Evolutionary conservation across 1,140 invertebrate species (phyloP).

Genomic region (Doryteuthis pealeii): DNA sequence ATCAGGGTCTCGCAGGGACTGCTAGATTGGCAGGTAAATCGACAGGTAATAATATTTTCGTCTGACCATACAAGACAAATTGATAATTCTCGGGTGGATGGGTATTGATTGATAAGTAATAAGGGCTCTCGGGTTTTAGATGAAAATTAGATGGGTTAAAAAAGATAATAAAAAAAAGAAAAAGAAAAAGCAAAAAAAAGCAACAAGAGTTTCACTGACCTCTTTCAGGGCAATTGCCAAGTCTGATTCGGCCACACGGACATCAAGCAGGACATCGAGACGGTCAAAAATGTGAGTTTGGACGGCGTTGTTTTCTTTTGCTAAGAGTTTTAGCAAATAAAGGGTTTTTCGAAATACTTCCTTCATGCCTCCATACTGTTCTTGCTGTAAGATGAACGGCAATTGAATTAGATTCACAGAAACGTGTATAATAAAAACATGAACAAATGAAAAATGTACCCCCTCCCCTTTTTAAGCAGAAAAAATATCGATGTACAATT

Average conservation of each 20-base stretch:
- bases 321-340: slow-evolving; percentile 54
- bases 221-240: slow-evolving; percentile 57
- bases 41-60: too few relatives aligned
- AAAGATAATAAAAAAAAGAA: too few relatives aligned
- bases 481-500: too few relatives aligned
- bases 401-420: neutral
- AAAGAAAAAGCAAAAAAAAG: too few relatives aligned
- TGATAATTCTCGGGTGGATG: too few relatives aligned
- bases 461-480: too few relatives aligned
- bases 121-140: too few relatives aligned
- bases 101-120: too few relatives aligned
- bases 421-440: slow-evolving; percentile 14
- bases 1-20: too few relatives aligned
- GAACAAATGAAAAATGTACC: neutral
- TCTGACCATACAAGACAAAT: too few relatives aligned
- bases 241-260: slow-evolving; percentile 56
- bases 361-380: slow-evolving; percentile 56
- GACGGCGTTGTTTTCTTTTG: slow-evolving; percentile 53
- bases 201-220: slow-evolving; percentile 30
- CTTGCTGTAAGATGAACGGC: slow-evolving; percentile 23
- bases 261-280: slow-evolving; percentile 55
- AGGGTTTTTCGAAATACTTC: slow-evolving; percentile 56
- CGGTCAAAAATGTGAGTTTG: slow-evolving; percentile 57
- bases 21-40: too few relatives aligned
- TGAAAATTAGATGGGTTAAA: too few relatives aligned